Conservation (phyloP, 1,140 invertebrate species). For the Hyposmocoma kahamanoa region DNA sequence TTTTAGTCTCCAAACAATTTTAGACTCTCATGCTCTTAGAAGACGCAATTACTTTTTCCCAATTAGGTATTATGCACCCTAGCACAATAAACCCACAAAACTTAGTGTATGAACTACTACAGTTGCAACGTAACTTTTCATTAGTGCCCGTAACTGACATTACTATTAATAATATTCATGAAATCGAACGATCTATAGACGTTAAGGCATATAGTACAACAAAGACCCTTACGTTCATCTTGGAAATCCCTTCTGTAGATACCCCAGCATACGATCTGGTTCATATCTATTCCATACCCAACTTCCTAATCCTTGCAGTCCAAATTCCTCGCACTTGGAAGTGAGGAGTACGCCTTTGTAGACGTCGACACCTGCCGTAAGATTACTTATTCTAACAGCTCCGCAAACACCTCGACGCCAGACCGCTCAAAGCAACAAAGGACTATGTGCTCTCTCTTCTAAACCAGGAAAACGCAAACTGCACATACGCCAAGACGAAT, state of each 20-base stretch:
- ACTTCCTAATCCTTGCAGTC: neutral
- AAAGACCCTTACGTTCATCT: neutral
- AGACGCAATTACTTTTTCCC: constrained; percentile 17
- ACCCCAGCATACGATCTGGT: neutral
- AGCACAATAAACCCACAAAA: constrained; percentile 13
- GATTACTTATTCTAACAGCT: neutral
- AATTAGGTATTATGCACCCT: constrained; percentile 19
- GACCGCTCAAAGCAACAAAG: neutral
- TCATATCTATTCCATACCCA: neutral
- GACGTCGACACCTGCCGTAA: neutral
- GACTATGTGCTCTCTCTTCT: neutral
- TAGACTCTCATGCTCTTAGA: constrained; percentile 17
- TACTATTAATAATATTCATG: neutral
- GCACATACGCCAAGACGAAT: neutral
- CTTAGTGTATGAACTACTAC: neutral
- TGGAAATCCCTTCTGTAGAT: neutral
- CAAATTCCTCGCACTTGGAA: constrained; percentile 1
- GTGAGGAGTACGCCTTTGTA: neutral
- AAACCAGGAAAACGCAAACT: neutral
- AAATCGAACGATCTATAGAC: neutral
- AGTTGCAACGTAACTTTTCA: neutral
- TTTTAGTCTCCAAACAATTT: constrained; percentile 16
- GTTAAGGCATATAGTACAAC: neutral
- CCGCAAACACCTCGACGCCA: neutral
- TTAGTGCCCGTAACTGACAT: neutral